These are phyloP conservation scores for Decapterus maruadsi DNA, from an alignment of 2,797 vertebrate species.

Conservation along the genomic window DNA sequence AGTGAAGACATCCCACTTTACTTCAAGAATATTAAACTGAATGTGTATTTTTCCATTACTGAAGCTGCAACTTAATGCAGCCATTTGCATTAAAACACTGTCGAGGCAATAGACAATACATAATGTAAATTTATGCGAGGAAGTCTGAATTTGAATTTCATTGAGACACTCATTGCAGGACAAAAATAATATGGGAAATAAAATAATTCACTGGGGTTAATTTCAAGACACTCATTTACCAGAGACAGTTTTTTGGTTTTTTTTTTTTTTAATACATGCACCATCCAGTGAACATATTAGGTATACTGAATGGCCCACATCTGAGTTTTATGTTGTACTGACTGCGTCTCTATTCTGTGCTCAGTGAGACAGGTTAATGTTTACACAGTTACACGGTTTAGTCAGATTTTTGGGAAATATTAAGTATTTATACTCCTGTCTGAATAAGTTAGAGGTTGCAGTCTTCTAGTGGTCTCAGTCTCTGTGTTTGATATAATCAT, in stretches of 20 bases:
- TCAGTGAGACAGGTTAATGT: conserved; percentile 34
- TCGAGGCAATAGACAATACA: neutral
- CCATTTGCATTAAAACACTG: neutral
- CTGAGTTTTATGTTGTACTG: neutral
- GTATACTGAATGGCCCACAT: neutral
- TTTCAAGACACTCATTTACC: neutral
- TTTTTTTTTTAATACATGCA: neutral
- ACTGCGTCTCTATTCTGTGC: neutral
- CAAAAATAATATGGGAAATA: neutral
- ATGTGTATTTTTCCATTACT: neutral
- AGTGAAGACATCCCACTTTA: neutral
- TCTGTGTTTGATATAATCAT: conserved; percentile 20
- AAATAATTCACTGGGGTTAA: neutral
- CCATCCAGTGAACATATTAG: neutral
- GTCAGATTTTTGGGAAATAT: conserved; percentile 51
- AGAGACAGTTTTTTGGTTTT: too few relatives aligned
- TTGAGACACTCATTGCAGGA: neutral
- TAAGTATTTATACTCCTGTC: conserved; percentile 59
- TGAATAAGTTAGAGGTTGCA: conserved; percentile 50
- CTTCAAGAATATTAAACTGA: neutral
- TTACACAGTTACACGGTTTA: conserved; percentile 28
- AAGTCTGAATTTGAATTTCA: neutral
- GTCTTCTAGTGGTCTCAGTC: conserved; percentile 11
- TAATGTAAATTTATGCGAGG: neutral
- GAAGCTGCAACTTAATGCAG: neutral